Conservation (phyloP, 2,113 vertebrate species). For the Eulacestoma nigropectus region DNA sequence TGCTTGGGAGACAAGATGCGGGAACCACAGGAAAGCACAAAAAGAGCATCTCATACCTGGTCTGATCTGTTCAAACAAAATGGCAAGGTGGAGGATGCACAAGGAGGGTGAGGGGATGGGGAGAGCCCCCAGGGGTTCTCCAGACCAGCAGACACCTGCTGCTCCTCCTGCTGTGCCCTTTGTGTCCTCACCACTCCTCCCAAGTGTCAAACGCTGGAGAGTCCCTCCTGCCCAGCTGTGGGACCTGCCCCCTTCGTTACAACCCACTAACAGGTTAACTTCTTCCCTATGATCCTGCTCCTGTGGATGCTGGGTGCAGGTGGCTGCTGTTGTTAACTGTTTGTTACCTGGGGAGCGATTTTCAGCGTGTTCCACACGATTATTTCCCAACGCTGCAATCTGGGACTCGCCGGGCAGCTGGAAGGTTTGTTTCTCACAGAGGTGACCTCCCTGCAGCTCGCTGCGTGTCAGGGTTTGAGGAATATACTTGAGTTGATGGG, state of each 20-base stretch:
- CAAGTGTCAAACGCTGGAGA: accelerated
- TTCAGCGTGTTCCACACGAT: constrained; percentile 16
- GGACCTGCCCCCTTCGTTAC: not conserved
- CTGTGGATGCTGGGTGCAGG: not conserved
- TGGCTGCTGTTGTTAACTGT: constrained; percentile 48
- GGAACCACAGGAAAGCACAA: accelerated
- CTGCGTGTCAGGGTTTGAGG: constrained; percentile 69
- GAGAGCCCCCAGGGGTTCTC: accelerated
- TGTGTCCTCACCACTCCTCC: not conserved
- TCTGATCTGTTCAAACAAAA: not conserved
- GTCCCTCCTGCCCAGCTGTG: not conserved
- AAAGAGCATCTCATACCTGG: too few species aligned
- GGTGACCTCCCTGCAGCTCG: constrained; percentile 70
- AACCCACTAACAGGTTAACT: not conserved
- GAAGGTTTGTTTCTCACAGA: constrained; percentile 65
- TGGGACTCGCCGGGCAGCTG: constrained; percentile 51
- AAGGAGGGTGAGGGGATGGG: accelerated
- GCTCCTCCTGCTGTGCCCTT: not conserved
- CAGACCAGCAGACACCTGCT: not conserved
- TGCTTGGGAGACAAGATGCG: not conserved
- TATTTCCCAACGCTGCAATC: constrained; percentile 63
- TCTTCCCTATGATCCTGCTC: not conserved
- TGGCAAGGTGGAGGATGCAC: accelerated
- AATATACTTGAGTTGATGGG: constrained; percentile 69
- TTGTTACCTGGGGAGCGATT: constrained; percentile 43